These are phyloP conservation scores for Cataglyphis albicans DNA, from an alignment of 2,888 invertebrate species.

Conservation along the genomic window DNA sequence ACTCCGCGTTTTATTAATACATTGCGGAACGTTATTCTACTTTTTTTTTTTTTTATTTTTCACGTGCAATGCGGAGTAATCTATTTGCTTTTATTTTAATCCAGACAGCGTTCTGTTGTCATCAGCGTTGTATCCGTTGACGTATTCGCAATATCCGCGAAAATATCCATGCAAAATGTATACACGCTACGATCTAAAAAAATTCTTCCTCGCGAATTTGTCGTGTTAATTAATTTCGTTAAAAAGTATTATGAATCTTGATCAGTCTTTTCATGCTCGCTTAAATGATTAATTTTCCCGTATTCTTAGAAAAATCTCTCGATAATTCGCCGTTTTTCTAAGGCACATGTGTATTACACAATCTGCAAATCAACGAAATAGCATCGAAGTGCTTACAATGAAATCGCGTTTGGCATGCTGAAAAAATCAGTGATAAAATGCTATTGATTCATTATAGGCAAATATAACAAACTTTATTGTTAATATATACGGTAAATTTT, in stretches of 20 bases:
- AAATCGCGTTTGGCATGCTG: background rate
- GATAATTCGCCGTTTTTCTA: background rate
- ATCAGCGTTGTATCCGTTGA: conserved; percentile 36
- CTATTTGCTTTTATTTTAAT: conserved; percentile 48
- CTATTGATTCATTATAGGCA: conserved; percentile 1
- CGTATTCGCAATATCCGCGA: conserved; percentile 45
- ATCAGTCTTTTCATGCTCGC: background rate
- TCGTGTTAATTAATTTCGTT: conserved; percentile 26
- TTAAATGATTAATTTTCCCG: conserved; percentile 5
- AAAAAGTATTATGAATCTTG: conserved; percentile 8
- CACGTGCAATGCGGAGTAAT: conserved; percentile 41
- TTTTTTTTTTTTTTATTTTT: conserved; percentile 23
- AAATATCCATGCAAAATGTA: conserved; percentile 30
- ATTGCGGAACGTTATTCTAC: conserved; percentile 22
- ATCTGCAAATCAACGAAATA: background rate
- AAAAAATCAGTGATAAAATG: conserved; percentile 4
- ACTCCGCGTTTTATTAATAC: conserved; percentile 47
- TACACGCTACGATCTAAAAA: conserved; percentile 10
- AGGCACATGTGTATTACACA: background rate
- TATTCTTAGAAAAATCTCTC: background rate
- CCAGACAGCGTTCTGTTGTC: conserved; percentile 33
- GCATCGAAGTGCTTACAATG: background rate
- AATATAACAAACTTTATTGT: conserved; percentile 20
- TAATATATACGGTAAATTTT: conserved; percentile 11
- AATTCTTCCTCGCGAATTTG: background rate